Percentiles rank a stretch among this genome's conserved stretches.
Conservation (phyloP, 2,888 invertebrate genomes). For the Caenorhabditis doughertyi region DNA sequence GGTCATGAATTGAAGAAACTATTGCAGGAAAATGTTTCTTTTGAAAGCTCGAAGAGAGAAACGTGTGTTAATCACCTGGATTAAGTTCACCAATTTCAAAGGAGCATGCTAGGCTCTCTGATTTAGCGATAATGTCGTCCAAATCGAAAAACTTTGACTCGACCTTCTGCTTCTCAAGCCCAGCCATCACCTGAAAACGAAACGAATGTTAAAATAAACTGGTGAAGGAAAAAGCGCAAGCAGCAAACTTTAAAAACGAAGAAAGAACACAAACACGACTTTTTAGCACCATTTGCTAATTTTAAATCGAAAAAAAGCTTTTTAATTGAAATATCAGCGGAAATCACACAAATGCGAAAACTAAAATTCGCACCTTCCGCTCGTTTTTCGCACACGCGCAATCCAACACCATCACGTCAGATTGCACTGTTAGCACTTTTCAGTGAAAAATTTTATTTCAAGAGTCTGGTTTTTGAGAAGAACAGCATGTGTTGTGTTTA, state of each 20-base stretch:
- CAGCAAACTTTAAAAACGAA: neutral
- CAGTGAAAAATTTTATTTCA: too few species aligned
- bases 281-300: too few species aligned
- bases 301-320: neutral
- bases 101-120: constrained; percentile 23
- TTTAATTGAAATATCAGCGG: neutral
- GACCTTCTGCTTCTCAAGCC: constrained; percentile 20
- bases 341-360: neutral
- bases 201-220: neutral
- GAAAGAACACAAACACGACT: neutral
- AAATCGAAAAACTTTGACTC: constrained; percentile 29
- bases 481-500: too few species aligned
- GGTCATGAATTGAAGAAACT: neutral
- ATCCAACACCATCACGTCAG: constrained; percentile 42
- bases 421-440: constrained; percentile 20
- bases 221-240: constrained; percentile 2
- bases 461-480: too few species aligned
- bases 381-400: neutral
- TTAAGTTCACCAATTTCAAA: constrained; percentile 20
- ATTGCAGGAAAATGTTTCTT: neutral
- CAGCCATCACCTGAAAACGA: constrained; percentile 16
- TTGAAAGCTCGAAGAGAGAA: too few species aligned
- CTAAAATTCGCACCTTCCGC: constrained; percentile 9
- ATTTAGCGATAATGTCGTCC: constrained; percentile 38
- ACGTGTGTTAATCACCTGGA: constrained; percentile 18